Base-by-base conservation (phyloP, 2,888 invertebrate species). In the Dioctria rufipes region DNA sequence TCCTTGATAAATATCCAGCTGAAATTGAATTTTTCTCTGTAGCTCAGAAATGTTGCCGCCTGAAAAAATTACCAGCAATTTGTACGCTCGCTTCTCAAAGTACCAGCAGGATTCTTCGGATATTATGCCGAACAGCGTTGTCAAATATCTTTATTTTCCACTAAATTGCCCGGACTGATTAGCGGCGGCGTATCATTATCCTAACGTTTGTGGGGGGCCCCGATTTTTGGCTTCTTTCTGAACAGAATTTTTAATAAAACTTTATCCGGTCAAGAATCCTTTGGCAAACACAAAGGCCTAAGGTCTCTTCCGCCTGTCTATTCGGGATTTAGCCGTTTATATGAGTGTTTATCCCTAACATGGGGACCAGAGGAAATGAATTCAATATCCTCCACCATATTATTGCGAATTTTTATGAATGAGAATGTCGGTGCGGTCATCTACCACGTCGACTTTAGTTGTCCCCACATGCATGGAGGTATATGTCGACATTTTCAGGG, bases 401-500 rank as follows among this genome's bases (percentile, higher is more conserved):
- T 78, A 78, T 78, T 78, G 54, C 78, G 66, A 78, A 78, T 77
- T 77, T 77, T 77, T 77, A 77, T 77, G 77, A 77, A 77, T 77
- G 77, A 77, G 63, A 46, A 77, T 63, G 73, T 73, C 58, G 61
- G 39, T 73, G 73, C 39, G 73, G 58, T n/a, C 73, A 58, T 58
- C 54, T 58, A 58, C 60, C 73, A 73, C 40, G 73, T 73, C 73
- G 58, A 73, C 73, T 58, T 73, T 73, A 58, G n/a, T 39, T 73
- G 60, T 60, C 73, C 25, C 73, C 42, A 42, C 43, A 58, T 58
- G 73, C 58, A 58, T 73, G 73, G 54, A 54, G 73, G 42, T 13
- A 54, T 58, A 40, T 42, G 42, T 60, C 40, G 40, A 60, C 58
- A 58, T 61, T 61, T 61, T 51, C 39, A 61, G 39, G 43, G 73